A percentile compares a stretch with the other conserved stretches of the same genome.
These are phyloP conservation scores for Sebastes matsubarae DNA, from an alignment of 2,797 vertebrate genomes.

Conservation along the genomic window DNA sequence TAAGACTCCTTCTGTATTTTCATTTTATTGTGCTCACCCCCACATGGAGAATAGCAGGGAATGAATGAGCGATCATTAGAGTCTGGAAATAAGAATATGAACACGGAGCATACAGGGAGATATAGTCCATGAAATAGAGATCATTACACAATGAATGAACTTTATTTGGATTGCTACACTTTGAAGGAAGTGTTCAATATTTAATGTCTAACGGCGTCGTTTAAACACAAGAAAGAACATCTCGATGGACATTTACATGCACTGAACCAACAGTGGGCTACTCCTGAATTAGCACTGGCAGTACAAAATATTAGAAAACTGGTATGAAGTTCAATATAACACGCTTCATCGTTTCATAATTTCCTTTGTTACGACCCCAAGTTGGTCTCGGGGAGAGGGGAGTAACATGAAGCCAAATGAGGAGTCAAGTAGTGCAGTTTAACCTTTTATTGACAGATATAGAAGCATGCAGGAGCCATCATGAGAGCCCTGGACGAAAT, in stretches of 20 bases:
- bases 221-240: background rate
- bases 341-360: background rate
- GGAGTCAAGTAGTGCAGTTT: background rate
- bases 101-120: background rate
- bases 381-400: too few species aligned
- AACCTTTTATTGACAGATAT: background rate
- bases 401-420: background rate
- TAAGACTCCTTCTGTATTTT: conserved; percentile 9
- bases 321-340: background rate
- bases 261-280: background rate
- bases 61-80: conserved; percentile 6
- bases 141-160: conserved; percentile 22
- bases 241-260: background rate
- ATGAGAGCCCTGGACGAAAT: background rate
- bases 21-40: conserved; percentile 16
- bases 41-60: conserved; percentile 1
- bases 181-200: background rate
- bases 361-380: background rate
- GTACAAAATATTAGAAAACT: background rate
- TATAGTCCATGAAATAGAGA: conserved; percentile 13
- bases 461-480: background rate
- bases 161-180: conserved; percentile 11
- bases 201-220: background rate
- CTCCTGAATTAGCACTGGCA: background rate
- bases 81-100: background rate